Evolutionary conservation across 1,140 invertebrate genomes (phyloP).

Genomic region (Solenopsis invicta): DNA sequence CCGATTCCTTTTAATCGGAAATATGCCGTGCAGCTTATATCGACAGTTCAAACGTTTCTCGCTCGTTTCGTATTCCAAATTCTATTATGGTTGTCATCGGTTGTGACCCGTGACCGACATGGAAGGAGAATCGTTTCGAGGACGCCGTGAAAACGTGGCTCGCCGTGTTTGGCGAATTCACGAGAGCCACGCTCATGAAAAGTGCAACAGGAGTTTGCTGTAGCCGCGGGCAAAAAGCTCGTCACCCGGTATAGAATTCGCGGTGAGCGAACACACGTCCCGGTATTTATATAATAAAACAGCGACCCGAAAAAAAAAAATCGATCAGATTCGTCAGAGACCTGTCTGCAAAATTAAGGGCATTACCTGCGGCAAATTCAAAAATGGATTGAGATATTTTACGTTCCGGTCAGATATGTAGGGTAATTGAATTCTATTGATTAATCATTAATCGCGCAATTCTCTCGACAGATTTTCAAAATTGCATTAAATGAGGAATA

Average conservation of each 20-base stretch:
- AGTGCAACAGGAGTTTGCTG: constrained; percentile 59
- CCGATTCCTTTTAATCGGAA: background rate
- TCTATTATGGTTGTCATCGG: constrained; percentile 46
- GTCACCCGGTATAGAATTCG: background rate
- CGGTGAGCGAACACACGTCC: background rate
- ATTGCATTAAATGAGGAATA: background rate
- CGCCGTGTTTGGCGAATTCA: constrained; percentile 66
- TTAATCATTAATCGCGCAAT: constrained; percentile 6
- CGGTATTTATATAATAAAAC: constrained; percentile 43
- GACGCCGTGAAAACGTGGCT: constrained; percentile 66
- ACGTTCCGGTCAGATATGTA: background rate
- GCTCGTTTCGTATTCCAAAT: constrained; percentile 24
- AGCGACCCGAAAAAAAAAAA: background rate
- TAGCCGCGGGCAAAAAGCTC: constrained; percentile 25
- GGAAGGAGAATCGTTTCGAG: constrained; percentile 72
- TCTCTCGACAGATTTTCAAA: background rate
- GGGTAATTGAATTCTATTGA: constrained; percentile 27
- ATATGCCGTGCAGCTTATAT: background rate
- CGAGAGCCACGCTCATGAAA: constrained; percentile 66
- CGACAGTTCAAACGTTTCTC: background rate
- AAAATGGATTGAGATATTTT: constrained; percentile 1
- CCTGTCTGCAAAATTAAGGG: constrained; percentile 9
- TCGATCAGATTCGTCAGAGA: constrained; percentile 1
- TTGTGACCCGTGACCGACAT: background rate
- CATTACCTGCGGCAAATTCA: background rate